Base-by-base conservation (phyloP, 2,888 invertebrate genomes). In the Cerastoderma edule region DNA sequence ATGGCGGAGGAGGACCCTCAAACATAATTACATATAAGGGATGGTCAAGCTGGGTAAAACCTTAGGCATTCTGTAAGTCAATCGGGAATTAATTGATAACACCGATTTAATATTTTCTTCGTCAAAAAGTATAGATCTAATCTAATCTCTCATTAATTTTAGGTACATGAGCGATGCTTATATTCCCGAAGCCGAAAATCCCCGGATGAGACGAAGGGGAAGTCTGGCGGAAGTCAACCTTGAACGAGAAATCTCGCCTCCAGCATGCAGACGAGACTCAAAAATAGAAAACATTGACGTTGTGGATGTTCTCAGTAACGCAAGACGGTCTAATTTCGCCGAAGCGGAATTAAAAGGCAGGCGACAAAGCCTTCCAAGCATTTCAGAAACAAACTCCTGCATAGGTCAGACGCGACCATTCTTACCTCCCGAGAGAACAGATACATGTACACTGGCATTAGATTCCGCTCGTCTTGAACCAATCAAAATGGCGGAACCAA, bases 141-240 rank as follows among this genome's bases (percentile, higher is more conserved):
- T 22, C 48, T 48, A n/a, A n/a, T n/a, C n/a, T n/a, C n/a, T n/a
- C n/a, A 19, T 66, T 46, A 22, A 22, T 64, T 68, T n/a, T 65
- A 78, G 78, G 66, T 78, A 78, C 39, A 64, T 73, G 24, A 30
- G 33, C 22, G 73, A 73, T n/a, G 4, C 71, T 3, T 22, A 46
- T 22, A 46, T 39, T 13, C 56, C 64, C 8, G 28, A 39, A 19
- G 64, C 70, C n/a, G 30, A 44, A 1, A 60, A 56, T 1, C 56
- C 65, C 0, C 30, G 50, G 2, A 35, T 60, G 60, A 8, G 39
- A 24, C 73, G 77, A 2, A 50, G 76, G 5, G 81, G 74, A 2
- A 78, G 78, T 13, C 71, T 82, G 33, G 76, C 78, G 2, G 81
- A 82, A 10, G 81, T 82, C 54, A 73, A 69, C 44, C 33, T 82